These are phyloP conservation scores for Ptiloglossa arizonensis DNA, from an alignment of 1,140 invertebrate species.

Conservation along the genomic window DNA sequence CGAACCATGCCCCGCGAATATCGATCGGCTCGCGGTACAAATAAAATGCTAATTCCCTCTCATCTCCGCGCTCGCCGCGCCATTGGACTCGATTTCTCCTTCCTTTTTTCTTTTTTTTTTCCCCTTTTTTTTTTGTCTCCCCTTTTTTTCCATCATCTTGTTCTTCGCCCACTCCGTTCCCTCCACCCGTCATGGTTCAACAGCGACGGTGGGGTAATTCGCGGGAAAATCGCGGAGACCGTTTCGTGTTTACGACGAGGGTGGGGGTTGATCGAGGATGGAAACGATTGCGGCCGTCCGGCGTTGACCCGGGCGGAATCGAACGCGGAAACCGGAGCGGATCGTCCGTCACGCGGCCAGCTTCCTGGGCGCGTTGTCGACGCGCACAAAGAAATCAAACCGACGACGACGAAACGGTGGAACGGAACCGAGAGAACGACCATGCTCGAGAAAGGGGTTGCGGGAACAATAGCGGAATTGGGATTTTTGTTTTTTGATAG, in stretches of 20 bases:
- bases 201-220: background rate
- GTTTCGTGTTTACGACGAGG: no score
- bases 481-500: no score
- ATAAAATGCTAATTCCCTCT: conserved; percentile 55
- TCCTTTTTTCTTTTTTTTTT: background rate
- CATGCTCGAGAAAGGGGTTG: no score
- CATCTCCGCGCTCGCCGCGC: background rate
- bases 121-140: background rate
- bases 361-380: background rate
- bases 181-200: no score
- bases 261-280: background rate
- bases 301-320: background rate
- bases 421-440: no score
- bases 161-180: background rate
- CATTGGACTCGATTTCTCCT: no score
- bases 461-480: background rate
- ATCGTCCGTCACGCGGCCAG: conserved; percentile 10
- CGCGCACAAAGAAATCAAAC: background rate
- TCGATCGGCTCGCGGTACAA: conserved; percentile 41
- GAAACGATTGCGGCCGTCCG: background rate
- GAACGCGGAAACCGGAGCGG: background rate
- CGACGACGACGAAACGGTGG: no score
- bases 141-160: background rate
- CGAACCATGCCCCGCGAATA: conserved; percentile 49
- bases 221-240: background rate